Conservation (phyloP, 1,140 invertebrate genomes). For the Aphaenogaster rudis region DNA sequence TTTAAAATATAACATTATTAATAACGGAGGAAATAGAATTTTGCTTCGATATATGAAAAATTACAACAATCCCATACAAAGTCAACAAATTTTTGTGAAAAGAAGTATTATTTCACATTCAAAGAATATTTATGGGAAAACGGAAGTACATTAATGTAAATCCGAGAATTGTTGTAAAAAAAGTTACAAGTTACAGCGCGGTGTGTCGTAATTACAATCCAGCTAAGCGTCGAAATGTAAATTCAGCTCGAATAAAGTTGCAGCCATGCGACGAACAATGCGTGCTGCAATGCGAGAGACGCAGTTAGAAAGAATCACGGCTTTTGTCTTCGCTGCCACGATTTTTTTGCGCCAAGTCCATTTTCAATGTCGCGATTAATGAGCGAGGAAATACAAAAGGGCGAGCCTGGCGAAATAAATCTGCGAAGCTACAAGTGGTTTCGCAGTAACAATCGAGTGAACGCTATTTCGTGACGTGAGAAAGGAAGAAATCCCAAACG, state of each 20-base stretch:
- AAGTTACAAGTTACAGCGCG: background rate
- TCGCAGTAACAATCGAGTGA: background rate
- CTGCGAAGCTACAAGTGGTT: slow-evolving; percentile 36
- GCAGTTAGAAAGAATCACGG: slow-evolving; percentile 10
- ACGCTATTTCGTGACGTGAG: background rate
- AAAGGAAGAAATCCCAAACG: background rate
- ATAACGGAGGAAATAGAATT: background rate
- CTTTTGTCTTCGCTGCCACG: background rate
- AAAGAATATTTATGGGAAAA: background rate
- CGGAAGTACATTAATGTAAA: background rate
- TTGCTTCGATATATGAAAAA: background rate
- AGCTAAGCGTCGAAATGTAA: slow-evolving; percentile 12
- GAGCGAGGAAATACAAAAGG: slow-evolving; percentile 1
- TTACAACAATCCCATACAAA: background rate
- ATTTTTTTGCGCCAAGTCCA: slow-evolving; percentile 8
- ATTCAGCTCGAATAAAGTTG: slow-evolving; percentile 31
- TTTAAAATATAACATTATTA: background rate
- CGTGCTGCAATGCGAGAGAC: background rate
- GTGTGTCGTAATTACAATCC: slow-evolving; percentile 15
- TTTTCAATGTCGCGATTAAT: slow-evolving; percentile 54
- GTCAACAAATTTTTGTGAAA: background rate
- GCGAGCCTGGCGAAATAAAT: slow-evolving; percentile 33
- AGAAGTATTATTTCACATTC: background rate
- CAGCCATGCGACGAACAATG: slow-evolving; percentile 19
- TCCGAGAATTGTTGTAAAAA: background rate